Percentiles rank a stretch among this genome's conserved stretches.
phyloP scores from a whole-genome alignment of 2,113 vertebrate species.

The Mustela nigripes region DNA sequence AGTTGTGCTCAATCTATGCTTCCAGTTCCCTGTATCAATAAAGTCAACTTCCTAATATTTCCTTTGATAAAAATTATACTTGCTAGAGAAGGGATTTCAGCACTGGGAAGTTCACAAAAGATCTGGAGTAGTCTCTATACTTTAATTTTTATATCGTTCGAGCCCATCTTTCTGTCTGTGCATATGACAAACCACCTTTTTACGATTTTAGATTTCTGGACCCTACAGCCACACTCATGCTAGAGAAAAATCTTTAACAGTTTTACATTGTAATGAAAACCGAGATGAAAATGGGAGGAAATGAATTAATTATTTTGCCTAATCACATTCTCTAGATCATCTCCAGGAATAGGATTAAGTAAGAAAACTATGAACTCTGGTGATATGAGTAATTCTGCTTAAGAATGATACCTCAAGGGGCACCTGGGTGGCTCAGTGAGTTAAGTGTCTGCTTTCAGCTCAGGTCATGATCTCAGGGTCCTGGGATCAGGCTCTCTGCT shows the following conservation, averaged over 20 bases:
- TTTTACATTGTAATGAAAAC: background rate
- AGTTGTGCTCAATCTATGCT: background rate
- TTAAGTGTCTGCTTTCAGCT: too few species aligned
- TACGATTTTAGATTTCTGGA: background rate
- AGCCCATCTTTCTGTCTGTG: background rate
- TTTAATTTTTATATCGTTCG: background rate
- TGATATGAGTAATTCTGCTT: background rate
- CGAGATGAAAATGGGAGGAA: background rate
- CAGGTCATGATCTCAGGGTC: too few species aligned
- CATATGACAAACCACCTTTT: background rate
- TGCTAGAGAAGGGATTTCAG: background rate
- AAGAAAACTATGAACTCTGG: slow-evolving; percentile 12
- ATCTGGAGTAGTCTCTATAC: background rate
- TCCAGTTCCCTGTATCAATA: background rate
- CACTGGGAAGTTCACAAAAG: background rate
- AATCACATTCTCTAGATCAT: background rate
- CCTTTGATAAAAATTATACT: slow-evolving; percentile 21
- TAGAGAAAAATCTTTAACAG: background rate
- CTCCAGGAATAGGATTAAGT: slow-evolving; percentile 1
- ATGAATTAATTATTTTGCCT: background rate
- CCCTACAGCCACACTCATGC: background rate
- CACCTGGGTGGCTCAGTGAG: too few species aligned
- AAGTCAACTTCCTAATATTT: background rate
- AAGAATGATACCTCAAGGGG: background rate
- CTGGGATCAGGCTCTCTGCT: too few species aligned